These are phyloP conservation scores for Mesocricetus auratus DNA, from an alignment of 2,113 vertebrate genomes.

Conservation along the genomic window DNA sequence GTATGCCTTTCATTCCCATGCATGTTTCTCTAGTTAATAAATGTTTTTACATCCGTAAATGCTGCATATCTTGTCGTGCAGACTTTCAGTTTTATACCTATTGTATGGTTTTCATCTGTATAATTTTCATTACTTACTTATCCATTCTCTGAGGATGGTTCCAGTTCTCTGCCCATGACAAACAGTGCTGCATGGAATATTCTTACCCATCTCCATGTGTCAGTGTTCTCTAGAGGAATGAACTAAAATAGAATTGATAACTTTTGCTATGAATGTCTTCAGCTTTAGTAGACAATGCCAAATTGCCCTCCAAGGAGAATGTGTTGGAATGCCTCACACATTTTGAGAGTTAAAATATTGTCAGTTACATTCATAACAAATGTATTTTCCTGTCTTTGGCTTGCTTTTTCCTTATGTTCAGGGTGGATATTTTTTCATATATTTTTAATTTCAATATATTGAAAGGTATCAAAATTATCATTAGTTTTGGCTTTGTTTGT, in stretches of 20 bases:
- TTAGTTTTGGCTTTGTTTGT: neutral
- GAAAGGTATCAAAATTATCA: neutral
- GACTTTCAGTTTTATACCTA: slow-evolving; percentile 42
- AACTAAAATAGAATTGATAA: slow-evolving; percentile 40
- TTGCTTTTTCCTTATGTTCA: slow-evolving; percentile 32
- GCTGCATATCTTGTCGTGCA: neutral
- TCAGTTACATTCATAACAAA: slow-evolving; percentile 10
- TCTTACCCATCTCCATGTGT: slow-evolving; percentile 11
- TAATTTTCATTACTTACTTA: slow-evolving; percentile 34
- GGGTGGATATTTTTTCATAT: slow-evolving; percentile 3
- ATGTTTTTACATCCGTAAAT: neutral
- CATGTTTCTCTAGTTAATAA: slow-evolving; percentile 36
- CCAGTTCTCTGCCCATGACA: slow-evolving; percentile 10
- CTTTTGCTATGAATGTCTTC: slow-evolving; percentile 46
- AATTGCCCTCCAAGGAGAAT: slow-evolving; percentile 56
- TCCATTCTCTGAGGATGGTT: neutral
- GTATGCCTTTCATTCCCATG: slow-evolving; percentile 19
- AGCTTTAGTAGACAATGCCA: slow-evolving; percentile 41
- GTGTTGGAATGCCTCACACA: neutral
- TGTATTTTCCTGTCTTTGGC: slow-evolving; percentile 8
- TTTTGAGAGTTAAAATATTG: slow-evolving; percentile 20
- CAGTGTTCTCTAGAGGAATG: slow-evolving; percentile 24
- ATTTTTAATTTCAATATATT: slow-evolving; percentile 53
- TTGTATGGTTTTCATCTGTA: slow-evolving; percentile 16
- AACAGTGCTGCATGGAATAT: neutral